A percentile compares a stretch with the other conserved stretches of the same genome.
These are phyloP conservation scores for Stictonetta naevosa DNA, from an alignment of 2,113 vertebrate species.

Conservation along the genomic window DNA sequence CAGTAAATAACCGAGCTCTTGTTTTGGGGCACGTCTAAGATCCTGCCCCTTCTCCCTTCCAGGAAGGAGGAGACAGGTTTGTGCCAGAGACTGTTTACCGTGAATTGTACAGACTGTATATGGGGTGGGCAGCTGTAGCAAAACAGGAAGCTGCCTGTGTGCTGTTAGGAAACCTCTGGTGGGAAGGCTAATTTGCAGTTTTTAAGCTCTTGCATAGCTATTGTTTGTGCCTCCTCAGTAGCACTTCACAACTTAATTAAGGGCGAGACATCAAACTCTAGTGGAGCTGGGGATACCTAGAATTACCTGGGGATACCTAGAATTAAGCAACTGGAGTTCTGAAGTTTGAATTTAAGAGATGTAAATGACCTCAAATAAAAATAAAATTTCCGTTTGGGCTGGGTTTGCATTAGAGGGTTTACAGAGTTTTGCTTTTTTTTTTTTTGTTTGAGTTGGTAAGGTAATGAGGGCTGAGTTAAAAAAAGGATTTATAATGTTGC, in stretches of 20 bases:
- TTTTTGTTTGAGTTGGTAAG: neutral
- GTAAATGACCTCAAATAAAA: constrained; percentile 62
- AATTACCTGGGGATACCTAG: no score
- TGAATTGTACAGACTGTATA: neutral
- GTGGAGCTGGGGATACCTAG: neutral
- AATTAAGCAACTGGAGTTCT: constrained; percentile 27
- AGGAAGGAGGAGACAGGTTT: neutral
- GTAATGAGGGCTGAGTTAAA: neutral
- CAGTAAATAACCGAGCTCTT: neutral
- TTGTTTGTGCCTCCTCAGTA: neutral
- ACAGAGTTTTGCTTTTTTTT: neutral
- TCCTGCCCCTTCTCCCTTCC: neutral
- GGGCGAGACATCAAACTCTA: neutral
- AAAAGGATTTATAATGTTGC: neutral
- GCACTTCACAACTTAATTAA: neutral
- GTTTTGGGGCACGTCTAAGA: neutral
- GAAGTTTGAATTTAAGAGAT: constrained; percentile 31
- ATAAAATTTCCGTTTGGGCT: constrained; percentile 47
- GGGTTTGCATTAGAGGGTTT: constrained; percentile 28
- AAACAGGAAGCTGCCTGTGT: neutral
- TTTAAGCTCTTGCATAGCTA: neutral
- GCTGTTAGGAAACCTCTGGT: neutral
- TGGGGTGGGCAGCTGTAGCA: neutral
- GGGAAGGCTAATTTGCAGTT: neutral
- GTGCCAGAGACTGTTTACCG: neutral